Percentiles rank a stretch among this genome's conserved stretches.
phyloP scores from a whole-genome alignment of 2,113 vertebrate genomes.

The Pholis gunnellus region DNA sequence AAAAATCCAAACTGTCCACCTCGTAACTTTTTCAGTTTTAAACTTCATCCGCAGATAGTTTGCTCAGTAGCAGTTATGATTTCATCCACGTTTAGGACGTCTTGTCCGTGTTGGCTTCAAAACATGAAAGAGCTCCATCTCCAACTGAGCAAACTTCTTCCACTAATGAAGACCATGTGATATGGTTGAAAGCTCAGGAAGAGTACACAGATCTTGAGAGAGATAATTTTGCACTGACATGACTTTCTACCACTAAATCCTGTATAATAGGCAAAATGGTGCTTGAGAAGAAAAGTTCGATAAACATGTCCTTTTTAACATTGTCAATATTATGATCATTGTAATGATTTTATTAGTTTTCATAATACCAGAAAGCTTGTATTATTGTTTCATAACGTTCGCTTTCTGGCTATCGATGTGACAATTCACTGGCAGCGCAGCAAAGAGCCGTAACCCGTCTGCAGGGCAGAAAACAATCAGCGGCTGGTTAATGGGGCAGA shows the following conservation, averaged over 20 bases:
- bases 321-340: background rate
- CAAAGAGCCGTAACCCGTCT: constrained; percentile 24
- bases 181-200: background rate
- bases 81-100: too few relatives aligned
- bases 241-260: background rate
- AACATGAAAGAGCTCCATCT: background rate
- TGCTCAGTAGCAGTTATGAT: background rate
- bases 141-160: background rate
- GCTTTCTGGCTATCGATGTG: background rate
- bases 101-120: background rate
- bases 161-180: background rate
- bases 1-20: background rate
- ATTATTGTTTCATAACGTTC: background rate
- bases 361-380: background rate
- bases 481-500: constrained; percentile 56
- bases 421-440: constrained; percentile 13
- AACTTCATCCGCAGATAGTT: background rate
- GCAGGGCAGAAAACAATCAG: constrained; percentile 44
- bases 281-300: background rate
- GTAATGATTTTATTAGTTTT: background rate
- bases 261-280: background rate
- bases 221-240: background rate
- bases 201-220: background rate
- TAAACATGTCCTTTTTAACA: background rate
- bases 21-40: background rate